phyloP scores from a whole-genome alignment of 2,113 vertebrate species.

The Lepus americanus region DNA sequence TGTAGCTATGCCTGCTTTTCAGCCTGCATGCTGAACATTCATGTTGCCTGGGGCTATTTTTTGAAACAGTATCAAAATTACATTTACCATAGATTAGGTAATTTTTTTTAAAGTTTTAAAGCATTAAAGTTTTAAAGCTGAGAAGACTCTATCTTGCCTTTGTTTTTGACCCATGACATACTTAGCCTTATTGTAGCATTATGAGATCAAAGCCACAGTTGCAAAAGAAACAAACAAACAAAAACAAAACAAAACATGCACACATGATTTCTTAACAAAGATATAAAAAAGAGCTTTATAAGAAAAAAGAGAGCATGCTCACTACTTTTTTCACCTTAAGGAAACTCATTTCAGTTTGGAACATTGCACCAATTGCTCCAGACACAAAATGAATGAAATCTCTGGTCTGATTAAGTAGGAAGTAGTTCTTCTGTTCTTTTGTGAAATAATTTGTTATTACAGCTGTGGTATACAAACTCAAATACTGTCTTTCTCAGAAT shows the following conservation, averaged over 20 bases:
- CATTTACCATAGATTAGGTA: conserved; percentile 54
- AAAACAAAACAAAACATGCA: not conserved
- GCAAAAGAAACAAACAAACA: conserved; percentile 49
- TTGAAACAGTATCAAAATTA: conserved; percentile 73
- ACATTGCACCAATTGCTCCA: conserved; percentile 81
- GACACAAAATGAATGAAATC: conserved; percentile 86
- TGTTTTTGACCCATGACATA: conserved; percentile 61
- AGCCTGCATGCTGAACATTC: not conserved
- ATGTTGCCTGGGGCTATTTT: conserved; percentile 32
- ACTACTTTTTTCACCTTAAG: conserved; percentile 77
- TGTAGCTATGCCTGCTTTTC: conserved; percentile 62
- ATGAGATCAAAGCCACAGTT: conserved; percentile 52
- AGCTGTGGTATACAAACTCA: conserved; percentile 81
- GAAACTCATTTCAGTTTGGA: conserved; percentile 86
- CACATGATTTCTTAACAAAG: conserved; percentile 10
- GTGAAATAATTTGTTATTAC: conserved; percentile 85
- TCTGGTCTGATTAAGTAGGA: conserved; percentile 84
- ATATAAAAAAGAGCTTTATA: conserved; percentile 73
- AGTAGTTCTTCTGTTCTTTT: conserved; percentile 85
- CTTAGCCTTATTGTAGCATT: conserved; percentile 57
- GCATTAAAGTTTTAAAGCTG: conserved; percentile 53
- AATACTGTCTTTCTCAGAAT: conserved; percentile 83
- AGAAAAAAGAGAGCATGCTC: conserved; percentile 63
- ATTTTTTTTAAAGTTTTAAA: not conserved
- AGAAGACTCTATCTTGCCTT: conserved; percentile 68